These are phyloP conservation scores for Clunio marinus DNA, from an alignment of 2,888 invertebrate species.

Conservation along the genomic window DNA sequence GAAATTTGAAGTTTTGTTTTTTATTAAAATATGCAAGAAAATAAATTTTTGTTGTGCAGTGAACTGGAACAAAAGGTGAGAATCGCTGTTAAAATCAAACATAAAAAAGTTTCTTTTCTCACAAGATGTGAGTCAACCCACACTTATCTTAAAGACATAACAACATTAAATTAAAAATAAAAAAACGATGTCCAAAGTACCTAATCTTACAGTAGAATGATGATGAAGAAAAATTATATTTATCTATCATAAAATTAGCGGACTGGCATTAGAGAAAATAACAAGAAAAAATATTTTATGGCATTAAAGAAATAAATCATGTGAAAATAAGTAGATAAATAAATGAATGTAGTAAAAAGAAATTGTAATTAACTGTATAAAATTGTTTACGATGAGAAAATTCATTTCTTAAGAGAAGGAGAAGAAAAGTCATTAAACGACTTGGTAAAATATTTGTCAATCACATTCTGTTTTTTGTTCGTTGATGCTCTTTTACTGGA, in stretches of 20 bases:
- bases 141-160: no score
- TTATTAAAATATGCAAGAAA: no score
- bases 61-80: no score
- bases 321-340: neutral
- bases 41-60: no score
- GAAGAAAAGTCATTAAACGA: neutral
- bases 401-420: neutral
- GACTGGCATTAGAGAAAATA: neutral
- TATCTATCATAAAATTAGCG: neutral
- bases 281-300: constrained; percentile 16
- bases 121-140: neutral
- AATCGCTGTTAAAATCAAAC: no score
- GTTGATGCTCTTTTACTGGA: neutral
- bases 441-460: no score
- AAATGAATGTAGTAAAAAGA: neutral
- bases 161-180: no score
- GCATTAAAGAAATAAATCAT: neutral
- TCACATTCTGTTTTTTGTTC: no score
- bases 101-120: no score
- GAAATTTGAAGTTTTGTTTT: no score
- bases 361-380: no score
- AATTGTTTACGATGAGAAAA: no score
- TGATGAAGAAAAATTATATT: constrained; percentile 6
- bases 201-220: constrained; percentile 11
- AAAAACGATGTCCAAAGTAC: constrained; percentile 29